Percentiles rank a stretch among this genome's conserved stretches.
Evolutionary conservation across 2,888 invertebrate species (phyloP).

Genomic region (Caenorhabditis afra): DNA sequence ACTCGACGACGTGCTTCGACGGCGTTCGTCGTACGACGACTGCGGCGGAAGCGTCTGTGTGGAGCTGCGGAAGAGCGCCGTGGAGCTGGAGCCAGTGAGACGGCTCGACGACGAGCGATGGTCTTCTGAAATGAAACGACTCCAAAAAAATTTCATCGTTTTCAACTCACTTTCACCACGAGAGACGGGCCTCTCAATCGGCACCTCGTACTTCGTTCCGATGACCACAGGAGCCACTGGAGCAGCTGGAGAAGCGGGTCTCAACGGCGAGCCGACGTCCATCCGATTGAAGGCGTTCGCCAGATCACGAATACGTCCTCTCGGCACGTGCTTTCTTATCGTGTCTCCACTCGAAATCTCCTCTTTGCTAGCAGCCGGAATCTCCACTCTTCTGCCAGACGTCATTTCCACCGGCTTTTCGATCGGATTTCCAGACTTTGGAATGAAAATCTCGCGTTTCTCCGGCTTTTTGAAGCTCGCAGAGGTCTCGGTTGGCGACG

Average conservation of each 20-base stretch:
- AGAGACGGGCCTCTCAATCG: too few species aligned
- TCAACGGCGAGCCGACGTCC: background rate
- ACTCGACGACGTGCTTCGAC: constrained; percentile 29
- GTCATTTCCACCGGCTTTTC: background rate
- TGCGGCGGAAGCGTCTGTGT: constrained; percentile 8
- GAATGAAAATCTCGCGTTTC: too few species aligned
- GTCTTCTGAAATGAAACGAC: background rate
- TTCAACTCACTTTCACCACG: too few species aligned
- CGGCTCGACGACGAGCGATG: background rate
- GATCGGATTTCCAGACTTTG: too few species aligned
- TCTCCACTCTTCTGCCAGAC: too few species aligned
- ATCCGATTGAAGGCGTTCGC: constrained; percentile 32
- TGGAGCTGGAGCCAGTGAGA: constrained; percentile 5
- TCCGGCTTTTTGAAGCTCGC: too few species aligned
- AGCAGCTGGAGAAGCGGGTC: background rate
- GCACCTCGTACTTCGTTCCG: too few species aligned
- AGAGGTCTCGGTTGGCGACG: background rate
- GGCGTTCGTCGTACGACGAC: constrained; percentile 12
- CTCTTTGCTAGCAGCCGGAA: background rate
- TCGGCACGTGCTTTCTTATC: constrained; percentile 43
- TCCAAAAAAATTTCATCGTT: background rate
- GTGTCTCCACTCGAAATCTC: constrained; percentile 21
- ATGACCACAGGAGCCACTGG: too few species aligned
- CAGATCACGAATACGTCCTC: constrained; percentile 53
- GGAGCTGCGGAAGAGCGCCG: constrained; percentile 23